Conservation (phyloP, 1,140 invertebrate genomes). For the Aphelenchoides fujianensis region DNA sequence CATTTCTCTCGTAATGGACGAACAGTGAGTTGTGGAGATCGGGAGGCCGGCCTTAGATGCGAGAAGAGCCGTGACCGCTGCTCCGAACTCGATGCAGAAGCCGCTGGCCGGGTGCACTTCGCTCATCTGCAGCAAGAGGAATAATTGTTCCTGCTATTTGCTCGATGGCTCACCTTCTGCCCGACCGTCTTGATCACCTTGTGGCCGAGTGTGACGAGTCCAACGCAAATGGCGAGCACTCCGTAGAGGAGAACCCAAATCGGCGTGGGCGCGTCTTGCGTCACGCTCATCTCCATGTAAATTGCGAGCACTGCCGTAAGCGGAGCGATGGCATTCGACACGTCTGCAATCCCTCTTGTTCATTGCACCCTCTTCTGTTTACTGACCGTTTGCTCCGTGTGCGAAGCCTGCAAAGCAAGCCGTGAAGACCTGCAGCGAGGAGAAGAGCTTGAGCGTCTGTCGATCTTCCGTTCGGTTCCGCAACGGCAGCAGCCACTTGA, state of each 20-base stretch:
- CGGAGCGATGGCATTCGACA: conserved; percentile 63
- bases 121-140: no score
- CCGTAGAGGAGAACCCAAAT: conserved; percentile 74
- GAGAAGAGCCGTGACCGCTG: conserved; percentile 75
- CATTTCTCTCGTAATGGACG: no score
- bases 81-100: conserved; percentile 60
- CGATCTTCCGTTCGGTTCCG: conserved; percentile 29
- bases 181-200: no score
- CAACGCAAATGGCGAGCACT: conserved; percentile 85
- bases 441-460: conserved; percentile 56
- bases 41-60: conserved; percentile 92
- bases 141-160: no score
- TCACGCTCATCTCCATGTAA: conserved; percentile 32
- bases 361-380: conserved; percentile 68
- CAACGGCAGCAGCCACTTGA: conserved; percentile 41
- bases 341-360: conserved; percentile 95
- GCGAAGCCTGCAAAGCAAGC: conserved; percentile 95
- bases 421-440: conserved; percentile 73
- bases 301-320: conserved; percentile 34
- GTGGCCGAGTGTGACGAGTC: conserved; percentile 89
- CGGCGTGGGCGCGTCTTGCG: conserved; percentile 37
- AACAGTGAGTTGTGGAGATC: conserved; percentile 88
- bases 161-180: no score
- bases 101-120: conserved; percentile 81
- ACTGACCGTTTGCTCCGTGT: conserved; percentile 67